Conservation (phyloP, 1,140 invertebrate species). For the Eciton burchellii region DNA sequence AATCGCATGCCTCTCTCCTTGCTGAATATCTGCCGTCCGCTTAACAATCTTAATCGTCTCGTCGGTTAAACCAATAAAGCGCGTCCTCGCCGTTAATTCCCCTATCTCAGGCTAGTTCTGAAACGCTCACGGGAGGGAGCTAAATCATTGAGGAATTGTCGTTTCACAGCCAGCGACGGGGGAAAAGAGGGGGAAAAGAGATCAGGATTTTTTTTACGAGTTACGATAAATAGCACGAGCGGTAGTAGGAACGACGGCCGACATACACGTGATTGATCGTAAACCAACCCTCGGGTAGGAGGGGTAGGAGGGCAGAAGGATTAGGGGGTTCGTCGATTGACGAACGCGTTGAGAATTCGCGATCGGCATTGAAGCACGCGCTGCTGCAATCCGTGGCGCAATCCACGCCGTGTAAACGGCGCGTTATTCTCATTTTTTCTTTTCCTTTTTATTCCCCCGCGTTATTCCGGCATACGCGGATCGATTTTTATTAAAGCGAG, state of each 20-base stretch:
- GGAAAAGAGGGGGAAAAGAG: too few species aligned
- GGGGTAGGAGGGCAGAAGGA: neutral
- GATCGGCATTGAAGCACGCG: neutral
- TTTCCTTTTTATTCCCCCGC: too few species aligned
- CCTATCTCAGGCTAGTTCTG: too few species aligned
- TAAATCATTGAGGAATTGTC: too few species aligned
- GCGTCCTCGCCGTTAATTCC: too few species aligned
- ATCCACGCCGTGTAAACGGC: neutral
- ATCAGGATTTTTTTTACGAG: neutral
- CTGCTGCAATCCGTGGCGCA: neutral
- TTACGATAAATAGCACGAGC: neutral
- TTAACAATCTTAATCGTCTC: too few species aligned
- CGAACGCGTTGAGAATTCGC: constrained; percentile 12
- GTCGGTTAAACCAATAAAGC: too few species aligned
- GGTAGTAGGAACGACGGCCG: neutral
- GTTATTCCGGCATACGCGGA: neutral
- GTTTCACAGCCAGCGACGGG: too few species aligned
- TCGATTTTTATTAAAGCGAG: constrained; percentile 31
- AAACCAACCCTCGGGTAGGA: neutral
- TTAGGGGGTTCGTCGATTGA: too few species aligned
- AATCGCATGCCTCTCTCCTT: too few species aligned
- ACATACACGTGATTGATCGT: constrained; percentile 21
- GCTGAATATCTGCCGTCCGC: too few species aligned
- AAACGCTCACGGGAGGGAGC: too few species aligned
- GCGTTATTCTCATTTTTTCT: constrained; percentile 6